These are phyloP conservation scores for Scalopus aquaticus DNA, from an alignment of 2,113 vertebrate species.

Conservation along the genomic window DNA sequence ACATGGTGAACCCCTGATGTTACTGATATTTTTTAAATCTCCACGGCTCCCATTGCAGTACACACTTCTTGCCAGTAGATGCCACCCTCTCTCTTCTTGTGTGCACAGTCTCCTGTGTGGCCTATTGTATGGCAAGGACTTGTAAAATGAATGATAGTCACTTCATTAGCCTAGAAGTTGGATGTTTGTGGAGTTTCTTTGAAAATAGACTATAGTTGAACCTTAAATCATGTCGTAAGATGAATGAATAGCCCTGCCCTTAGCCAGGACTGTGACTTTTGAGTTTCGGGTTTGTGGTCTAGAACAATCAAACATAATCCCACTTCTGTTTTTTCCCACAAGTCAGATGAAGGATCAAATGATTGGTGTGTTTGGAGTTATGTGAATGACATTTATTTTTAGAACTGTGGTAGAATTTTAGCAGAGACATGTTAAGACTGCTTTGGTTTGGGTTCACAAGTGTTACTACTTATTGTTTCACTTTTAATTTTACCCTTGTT, in stretches of 20 bases:
- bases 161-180: neutral
- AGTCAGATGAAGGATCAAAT: neutral
- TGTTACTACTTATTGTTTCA: neutral
- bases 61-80: slow-evolving; percentile 44
- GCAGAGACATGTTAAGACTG: neutral
- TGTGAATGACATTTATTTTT: slow-evolving; percentile 6
- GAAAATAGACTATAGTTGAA: neutral
- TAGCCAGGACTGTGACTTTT: neutral
- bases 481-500: neutral
- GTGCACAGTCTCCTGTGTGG: neutral
- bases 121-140: neutral
- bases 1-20: neutral
- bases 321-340: neutral
- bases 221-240: neutral
- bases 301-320: neutral
- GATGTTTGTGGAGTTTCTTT: neutral
- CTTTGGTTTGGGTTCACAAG: neutral
- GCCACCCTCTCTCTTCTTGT: slow-evolving; percentile 4
- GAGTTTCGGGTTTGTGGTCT: slow-evolving; percentile 8
- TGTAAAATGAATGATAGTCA: neutral
- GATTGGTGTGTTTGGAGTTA: neutral
- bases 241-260: neutral
- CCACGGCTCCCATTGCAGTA: neutral
- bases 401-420: neutral
- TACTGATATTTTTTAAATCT: neutral